Base-by-base conservation (phyloP, 2,888 invertebrate genomes). In the Polydrusus pterygomalis region DNA sequence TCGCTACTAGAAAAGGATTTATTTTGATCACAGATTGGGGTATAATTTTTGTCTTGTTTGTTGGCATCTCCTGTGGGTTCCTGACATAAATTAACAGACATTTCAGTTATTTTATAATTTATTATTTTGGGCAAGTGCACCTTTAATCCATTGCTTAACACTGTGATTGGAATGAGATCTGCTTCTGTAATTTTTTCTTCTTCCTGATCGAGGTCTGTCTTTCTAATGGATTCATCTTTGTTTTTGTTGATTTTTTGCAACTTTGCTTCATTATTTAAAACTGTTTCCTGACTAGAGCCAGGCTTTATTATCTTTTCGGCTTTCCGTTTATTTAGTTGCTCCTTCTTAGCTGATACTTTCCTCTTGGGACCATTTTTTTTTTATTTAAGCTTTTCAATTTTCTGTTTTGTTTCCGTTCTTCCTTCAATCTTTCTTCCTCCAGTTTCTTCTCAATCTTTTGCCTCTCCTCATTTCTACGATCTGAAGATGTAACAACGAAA, bases 361-460 rank as follows among this genome's bases (percentile, higher is more conserved):
- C 13, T 13, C 40, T 58, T 58, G 58, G 58, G 8, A 25, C 30
- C 2, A 25, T 25, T 58, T 58, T 58, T n/a, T n/a, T 58, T 58
- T 58, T 15, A 20, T 18, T 54, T 58, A 20, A 20, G 15, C 30
- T 58, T 58, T 43, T 43, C 13, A 43, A 43, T 43, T 43, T 43
- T 43, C 40, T 43, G 40, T 43, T 43, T 40, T 40, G 64, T 45
- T 64, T 45, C 40, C 64, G 43, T 15, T 45, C 64, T 64, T 64
- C 64, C 20, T 64, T 64, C 20, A 64, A 45, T 43, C 20, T 64
- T 64, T 64, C 64, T 45, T 70, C 15, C 34, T 40, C 30, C 25
- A 70, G 18, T 70, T 60, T 60, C 43, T 70, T 60, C 62, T 34
- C 67, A 67, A 67, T 30, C 17, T 67, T 67, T 51, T 10, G 40